Evolutionary conservation across 2,113 vertebrate species (phyloP), one percentile per base, ranked within the genome.

Genomic region (Anarhynchus alexandrinus): DNA sequence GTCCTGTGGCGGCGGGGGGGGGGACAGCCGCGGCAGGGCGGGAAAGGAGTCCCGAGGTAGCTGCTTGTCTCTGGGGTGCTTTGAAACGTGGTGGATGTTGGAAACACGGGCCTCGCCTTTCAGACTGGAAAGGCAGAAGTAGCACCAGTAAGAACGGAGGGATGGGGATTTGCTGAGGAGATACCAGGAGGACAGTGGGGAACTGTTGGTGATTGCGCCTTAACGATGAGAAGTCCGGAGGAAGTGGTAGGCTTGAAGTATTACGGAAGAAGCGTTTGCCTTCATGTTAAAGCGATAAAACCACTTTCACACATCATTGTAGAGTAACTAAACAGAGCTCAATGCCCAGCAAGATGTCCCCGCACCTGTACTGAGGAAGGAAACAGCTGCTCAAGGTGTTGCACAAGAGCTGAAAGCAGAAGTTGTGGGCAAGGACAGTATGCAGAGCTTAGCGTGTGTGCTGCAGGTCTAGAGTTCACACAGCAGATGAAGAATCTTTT

Each of bases 251-350:
- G 34, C 18, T 16, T 36, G 17, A 17, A 9, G 13, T 23, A 0
- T 8, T 15, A 0, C 0, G 1, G 54, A 30, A 36, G 55, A 10
- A 74, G 38, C 2, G 0, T 43, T 65, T 34, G 10, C 52, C 0
- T 43, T 38, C 12, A 20, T 32, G 23, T 58, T 64, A 1, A 1
- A 17, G 12, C 7, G 9, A 12, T 14, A 40, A 54, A 59, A 4
- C 8, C 18, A 0, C 9, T 81, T 30, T 7, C 3, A 7, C 5
- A 0, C 0, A 0, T 55, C 4, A 3, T 1, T 15, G 18, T 4
- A 1, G 29, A 9, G 6, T 54, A 74, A 42, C n/a, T 0, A 1
- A 29, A 2, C 2, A 20, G 34, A 61, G 52, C 42, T 12, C 5
- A 3, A 1, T 0, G 3, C 8, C 6, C 26, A 2, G 38, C 25